Conservation (phyloP, 2,797 vertebrate species). For the Cossypha caffra region DNA sequence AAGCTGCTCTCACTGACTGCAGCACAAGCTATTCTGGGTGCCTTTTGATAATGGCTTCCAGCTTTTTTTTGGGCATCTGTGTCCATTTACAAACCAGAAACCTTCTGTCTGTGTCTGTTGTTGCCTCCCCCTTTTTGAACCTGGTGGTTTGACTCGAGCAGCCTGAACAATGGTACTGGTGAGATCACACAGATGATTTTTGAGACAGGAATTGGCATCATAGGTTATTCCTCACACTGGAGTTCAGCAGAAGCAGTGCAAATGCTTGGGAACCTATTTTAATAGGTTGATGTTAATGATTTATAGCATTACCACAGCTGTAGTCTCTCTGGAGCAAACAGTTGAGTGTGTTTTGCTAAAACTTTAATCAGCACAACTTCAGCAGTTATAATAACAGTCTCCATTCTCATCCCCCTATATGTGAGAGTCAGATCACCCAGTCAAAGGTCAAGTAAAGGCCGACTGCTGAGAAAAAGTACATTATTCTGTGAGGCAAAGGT, state of each 20-base stretch:
- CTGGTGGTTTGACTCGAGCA: background rate
- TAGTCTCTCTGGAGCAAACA: background rate
- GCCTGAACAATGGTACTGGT: background rate
- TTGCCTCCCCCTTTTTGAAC: background rate
- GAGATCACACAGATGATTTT: slow-evolving; percentile 3
- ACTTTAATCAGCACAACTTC: slow-evolving; percentile 7
- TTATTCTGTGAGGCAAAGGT: background rate
- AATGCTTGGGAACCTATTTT: background rate
- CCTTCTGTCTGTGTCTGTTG: background rate
- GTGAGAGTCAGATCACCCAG: background rate
- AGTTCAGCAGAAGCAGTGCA: background rate
- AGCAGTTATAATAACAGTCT: background rate
- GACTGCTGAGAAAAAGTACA: background rate
- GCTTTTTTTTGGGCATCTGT: background rate
- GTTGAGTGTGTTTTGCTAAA: background rate
- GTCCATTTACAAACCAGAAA: slow-evolving; percentile 11
- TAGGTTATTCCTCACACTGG: background rate
- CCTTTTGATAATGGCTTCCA: background rate
- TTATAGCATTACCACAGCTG: background rate
- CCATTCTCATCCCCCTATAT: background rate
- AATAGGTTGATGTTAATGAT: slow-evolving; percentile 22
- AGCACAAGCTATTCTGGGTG: background rate
- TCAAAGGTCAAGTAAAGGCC: background rate
- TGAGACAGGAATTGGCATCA: background rate
- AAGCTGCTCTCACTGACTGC: background rate